Conservation (phyloP, 2,888 invertebrate species). For the Phorcus lineatus region DNA sequence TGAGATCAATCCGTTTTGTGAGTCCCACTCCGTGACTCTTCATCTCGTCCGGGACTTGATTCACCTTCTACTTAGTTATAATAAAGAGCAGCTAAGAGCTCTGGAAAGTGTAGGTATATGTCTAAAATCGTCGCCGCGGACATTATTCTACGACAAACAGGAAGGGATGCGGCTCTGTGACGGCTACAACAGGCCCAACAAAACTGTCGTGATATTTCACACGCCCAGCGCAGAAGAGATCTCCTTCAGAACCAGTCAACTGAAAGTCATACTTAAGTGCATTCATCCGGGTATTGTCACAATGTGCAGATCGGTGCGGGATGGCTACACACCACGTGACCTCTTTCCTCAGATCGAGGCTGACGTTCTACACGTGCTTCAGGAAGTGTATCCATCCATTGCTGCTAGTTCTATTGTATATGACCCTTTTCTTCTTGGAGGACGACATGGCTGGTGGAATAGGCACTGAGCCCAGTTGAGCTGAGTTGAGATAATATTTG, state of each 20-base stretch:
- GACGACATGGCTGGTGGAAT: background rate
- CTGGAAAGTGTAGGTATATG: slow-evolving; percentile 58
- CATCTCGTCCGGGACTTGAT: slow-evolving; percentile 3
- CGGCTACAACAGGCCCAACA: background rate
- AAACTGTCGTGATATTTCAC: background rate
- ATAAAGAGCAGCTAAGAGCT: slow-evolving; percentile 43
- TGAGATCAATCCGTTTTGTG: background rate
- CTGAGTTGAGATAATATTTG: too few species aligned
- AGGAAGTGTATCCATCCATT: background rate
- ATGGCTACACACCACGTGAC: slow-evolving; percentile 15
- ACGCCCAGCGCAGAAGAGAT: background rate
- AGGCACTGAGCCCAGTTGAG: background rate
- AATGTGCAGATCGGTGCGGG: slow-evolving; percentile 12
- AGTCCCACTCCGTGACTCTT: too few species aligned
- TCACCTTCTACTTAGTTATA: slow-evolving; percentile 25
- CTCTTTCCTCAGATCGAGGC: background rate
- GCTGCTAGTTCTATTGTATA: background rate
- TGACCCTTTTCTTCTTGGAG: background rate
- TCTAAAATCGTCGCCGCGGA: slow-evolving; percentile 46
- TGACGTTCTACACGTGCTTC: background rate
- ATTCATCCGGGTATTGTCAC: slow-evolving; percentile 3
- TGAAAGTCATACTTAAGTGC: background rate
- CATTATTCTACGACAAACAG: slow-evolving; percentile 30
- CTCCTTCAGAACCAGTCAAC: background rate
- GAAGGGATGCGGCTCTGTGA: slow-evolving; percentile 3